phyloP scores from a whole-genome alignment of 2,888 invertebrate species.

The Drosophila koepferae region DNA sequence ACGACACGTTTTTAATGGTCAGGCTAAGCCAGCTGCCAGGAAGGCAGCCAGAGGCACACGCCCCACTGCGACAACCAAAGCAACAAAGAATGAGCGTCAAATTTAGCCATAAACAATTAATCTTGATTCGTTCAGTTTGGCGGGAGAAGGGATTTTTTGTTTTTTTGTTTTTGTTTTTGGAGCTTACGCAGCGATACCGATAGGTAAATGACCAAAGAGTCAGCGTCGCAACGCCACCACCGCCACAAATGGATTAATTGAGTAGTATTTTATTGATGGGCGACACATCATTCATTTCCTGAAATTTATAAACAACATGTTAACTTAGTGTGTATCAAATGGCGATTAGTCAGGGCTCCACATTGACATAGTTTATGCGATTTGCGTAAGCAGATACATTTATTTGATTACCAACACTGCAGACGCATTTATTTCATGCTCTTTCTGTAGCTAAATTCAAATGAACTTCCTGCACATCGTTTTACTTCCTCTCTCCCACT shows the following conservation, averaged over 20 bases:
- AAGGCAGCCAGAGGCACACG: conserved; percentile 27
- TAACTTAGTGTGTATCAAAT: conserved; percentile 40
- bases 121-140: conserved; percentile 62
- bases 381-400: conserved; percentile 17
- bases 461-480: not conserved
- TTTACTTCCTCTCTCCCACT: not conserved
- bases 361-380: conserved; percentile 9
- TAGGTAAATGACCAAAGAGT: conserved; percentile 73
- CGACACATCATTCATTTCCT: conserved; percentile 26
- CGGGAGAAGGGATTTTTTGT: not conserved
- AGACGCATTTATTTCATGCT: not conserved
- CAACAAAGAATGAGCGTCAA: conserved; percentile 19
- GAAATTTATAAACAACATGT: conserved; percentile 43
- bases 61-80: conserved; percentile 35
- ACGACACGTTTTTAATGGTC: conserved; percentile 42
- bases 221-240: conserved; percentile 41
- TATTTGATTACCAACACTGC: conserved; percentile 1
- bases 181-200: conserved; percentile 46
- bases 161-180: not conserved
- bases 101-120: conserved; percentile 58
- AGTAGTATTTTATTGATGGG: conserved; percentile 61
- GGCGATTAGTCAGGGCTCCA: conserved; percentile 26
- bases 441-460: not conserved
- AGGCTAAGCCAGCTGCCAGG: not conserved
- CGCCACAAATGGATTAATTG: conserved; percentile 57